A percentile compares a stretch with the other conserved stretches of the same genome.
Evolutionary conservation across 30 jellyfish, hydroid and myxozoan species (phyloP).

Genomic region (Mastigias papua): DNA sequence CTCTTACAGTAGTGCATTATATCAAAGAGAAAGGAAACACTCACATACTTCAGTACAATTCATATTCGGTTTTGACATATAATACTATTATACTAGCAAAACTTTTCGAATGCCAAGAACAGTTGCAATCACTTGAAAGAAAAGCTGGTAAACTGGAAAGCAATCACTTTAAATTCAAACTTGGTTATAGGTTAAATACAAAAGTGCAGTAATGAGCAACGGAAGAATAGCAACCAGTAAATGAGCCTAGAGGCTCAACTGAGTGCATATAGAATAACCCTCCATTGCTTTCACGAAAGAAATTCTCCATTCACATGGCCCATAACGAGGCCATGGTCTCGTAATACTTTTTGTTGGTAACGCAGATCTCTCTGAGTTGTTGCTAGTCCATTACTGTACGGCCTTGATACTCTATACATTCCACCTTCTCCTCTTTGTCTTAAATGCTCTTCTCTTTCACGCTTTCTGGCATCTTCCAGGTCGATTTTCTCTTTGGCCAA

Average conservation of each 20-base stretch:
- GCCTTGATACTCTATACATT: background rate
- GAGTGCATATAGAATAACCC: background rate
- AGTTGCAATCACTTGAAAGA: no score
- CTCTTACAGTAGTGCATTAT: no score
- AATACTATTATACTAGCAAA: no score
- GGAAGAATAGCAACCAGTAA: no score
- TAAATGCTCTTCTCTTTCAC: conserved; percentile 86
- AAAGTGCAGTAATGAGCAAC: no score
- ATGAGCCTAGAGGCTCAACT: background rate
- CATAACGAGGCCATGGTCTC: conserved; percentile 98
- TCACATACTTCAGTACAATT: no score
- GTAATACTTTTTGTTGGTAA: conserved; percentile 86
- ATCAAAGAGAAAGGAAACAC: no score
- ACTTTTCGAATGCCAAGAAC: no score
- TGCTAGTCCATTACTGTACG: background rate
- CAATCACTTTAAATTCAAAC: no score
- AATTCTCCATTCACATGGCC: conserved; percentile 93
- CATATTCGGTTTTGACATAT: no score
- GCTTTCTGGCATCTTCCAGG: conserved; percentile 74
- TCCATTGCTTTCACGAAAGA: conserved; percentile 46
- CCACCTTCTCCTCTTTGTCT: conserved; percentile 86
- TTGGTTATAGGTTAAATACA: no score
- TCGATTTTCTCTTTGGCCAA: conserved; percentile 56
- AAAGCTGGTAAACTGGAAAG: no score
- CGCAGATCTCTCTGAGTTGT: conserved; percentile 85